Percentiles rank a stretch among this genome's conserved stretches.
These are phyloP conservation scores for Brachyhypopomus gauderio DNA, from an alignment of 2,113 vertebrate species.

Conservation along the genomic window DNA sequence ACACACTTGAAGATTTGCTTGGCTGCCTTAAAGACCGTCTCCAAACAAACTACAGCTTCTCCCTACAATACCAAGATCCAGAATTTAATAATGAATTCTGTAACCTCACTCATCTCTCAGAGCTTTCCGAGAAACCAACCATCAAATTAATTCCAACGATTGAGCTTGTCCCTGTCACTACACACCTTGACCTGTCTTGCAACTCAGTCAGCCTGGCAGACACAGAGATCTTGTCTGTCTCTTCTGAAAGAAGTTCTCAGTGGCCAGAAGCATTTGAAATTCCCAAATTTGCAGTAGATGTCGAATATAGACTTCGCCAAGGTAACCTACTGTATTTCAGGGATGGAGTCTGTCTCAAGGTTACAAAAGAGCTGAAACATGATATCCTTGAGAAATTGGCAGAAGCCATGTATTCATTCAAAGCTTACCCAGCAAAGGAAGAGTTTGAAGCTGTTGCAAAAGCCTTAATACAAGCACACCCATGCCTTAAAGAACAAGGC, in stretches of 20 bases:
- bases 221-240: conserved; percentile 46
- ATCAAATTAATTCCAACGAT: conserved; percentile 52
- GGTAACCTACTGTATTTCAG: conserved; percentile 47
- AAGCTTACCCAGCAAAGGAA: conserved; percentile 48
- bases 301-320: conserved; percentile 49
- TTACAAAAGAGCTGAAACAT: conserved; percentile 54
- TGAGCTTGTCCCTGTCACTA: conserved; percentile 29
- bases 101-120: conserved; percentile 42
- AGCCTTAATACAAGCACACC: conserved; percentile 40
- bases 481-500: conserved; percentile 37
- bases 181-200: conserved; percentile 14
- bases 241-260: conserved; percentile 17
- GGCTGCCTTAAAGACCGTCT: not conserved
- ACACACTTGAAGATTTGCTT: not conserved
- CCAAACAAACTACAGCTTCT: not conserved
- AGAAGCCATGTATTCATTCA: conserved; percentile 43
- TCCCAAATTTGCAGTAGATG: conserved; percentile 47
- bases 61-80: not conserved
- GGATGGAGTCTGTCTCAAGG: conserved; percentile 38
- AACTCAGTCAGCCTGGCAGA: conserved; percentile 49
- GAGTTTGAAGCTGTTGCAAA: conserved; percentile 41
- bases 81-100: conserved; percentile 41
- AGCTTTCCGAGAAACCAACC: conserved; percentile 54
- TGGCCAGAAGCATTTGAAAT: conserved; percentile 55
- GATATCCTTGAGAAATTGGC: conserved; percentile 54